Evolutionary conservation across 2,888 invertebrate genomes (phyloP), one percentile per base, ranked within the genome.

Genomic region (Strigamia transsilvanica): DNA sequence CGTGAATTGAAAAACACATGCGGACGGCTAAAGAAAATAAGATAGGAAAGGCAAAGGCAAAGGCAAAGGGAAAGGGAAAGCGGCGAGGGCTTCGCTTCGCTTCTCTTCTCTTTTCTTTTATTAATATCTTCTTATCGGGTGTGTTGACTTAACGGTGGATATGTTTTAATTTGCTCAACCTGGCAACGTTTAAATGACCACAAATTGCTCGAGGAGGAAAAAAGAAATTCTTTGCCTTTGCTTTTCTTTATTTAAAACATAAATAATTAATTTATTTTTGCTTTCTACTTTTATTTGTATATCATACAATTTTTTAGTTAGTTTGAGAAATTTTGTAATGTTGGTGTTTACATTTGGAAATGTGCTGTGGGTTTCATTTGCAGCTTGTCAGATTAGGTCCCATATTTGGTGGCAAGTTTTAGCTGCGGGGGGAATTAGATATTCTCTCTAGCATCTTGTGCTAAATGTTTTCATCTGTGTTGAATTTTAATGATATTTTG

Each of bases 401-500:
- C 81, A 41, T 42, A 81, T 41, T 81, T 32, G 73, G 81, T 27
- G 73, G 41, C 77, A 81, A 66, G 61, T 77, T 66, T 38, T 81
- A 38, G 73, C 81, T 41, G 23, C 42, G 5, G 77, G 81, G 73
- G 56, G 56, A 80, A 80, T 80, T 80, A 73, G 81, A 81, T 21
- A 81, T 81, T 81, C 38, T 21, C 34, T 80, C 34, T 41, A 34
- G 27, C 23, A 41, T 34, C 73, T 21, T 13, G 27, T 73, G 81
- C 77, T 81, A 81, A 81, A 81, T 81, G 81, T 81, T 81, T 81
- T 81, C 81, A 81, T 77, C 81, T 81, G 81, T 77, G 81, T 73
- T 81, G 81, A 81, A 81, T 81, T 81, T 81, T 81, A 81, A 81
- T 81, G 81, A 81, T 81, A 81, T 77, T 81, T 77, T 81, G 61